Percentiles rank a stretch among this genome's conserved stretches.
These are phyloP conservation scores for Heliconius aoede DNA, from an alignment of 2,888 invertebrate species.

Conservation along the genomic window DNA sequence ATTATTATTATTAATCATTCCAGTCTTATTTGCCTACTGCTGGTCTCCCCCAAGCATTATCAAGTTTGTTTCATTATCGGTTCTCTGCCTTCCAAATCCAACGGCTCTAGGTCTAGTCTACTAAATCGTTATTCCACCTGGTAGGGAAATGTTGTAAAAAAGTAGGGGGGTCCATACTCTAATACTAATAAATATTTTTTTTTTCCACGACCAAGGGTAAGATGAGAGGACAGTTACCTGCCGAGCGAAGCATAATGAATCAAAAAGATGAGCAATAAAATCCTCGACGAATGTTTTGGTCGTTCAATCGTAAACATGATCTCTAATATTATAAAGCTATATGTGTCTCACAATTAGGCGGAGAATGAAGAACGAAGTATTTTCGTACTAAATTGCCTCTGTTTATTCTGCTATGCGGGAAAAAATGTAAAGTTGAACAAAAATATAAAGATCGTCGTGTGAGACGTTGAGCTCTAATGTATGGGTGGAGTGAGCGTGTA, in stretches of 20 bases:
- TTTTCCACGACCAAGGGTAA: neutral
- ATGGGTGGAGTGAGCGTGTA: neutral
- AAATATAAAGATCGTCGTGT: neutral
- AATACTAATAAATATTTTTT: no score
- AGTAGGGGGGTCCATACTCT: no score
- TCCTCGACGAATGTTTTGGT: constrained; percentile 14
- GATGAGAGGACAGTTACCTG: constrained; percentile 10
- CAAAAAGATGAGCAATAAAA: constrained; percentile 4
- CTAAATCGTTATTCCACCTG: neutral
- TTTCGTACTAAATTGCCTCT: no score
- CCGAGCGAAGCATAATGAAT: constrained; percentile 10
- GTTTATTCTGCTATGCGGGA: no score
- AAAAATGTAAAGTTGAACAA: neutral
- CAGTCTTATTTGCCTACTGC: no score
- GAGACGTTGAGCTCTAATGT: neutral
- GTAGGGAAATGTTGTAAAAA: no score
- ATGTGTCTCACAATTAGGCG: no score
- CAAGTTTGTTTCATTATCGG: no score
- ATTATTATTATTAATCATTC: no score
- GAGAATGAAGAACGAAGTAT: no score
- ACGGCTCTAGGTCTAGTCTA: neutral
- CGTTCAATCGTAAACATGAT: constrained; percentile 20
- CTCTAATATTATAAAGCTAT: constrained; percentile 25
- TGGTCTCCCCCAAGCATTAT: no score
- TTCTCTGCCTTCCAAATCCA: no score